A percentile compares a stretch with the other conserved stretches of the same genome.
Evolutionary conservation across 1,140 invertebrate genomes (phyloP).

Genomic region (Drosophila watanabei): DNA sequence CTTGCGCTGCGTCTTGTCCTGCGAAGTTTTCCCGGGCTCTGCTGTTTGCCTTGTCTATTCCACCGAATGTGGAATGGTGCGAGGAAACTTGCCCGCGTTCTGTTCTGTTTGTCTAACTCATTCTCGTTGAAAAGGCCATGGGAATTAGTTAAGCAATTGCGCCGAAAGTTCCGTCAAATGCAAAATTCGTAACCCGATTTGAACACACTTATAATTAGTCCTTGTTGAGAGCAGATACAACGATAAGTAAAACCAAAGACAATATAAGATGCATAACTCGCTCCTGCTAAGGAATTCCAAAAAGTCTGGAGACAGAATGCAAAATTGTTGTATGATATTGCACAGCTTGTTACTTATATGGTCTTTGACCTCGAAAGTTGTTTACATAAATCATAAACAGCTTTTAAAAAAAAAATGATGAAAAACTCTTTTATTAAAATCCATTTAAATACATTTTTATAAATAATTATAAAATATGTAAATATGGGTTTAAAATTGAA

Average conservation of each 20-base stretch:
- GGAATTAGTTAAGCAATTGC: conserved; percentile 70
- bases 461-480: background rate
- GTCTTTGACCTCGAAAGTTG: no score
- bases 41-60: conserved; percentile 65
- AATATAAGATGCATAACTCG: background rate
- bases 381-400: no score
- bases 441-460: no score
- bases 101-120: conserved; percentile 63
- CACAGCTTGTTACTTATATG: no score
- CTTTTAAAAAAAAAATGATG: no score
- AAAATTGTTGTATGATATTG: no score
- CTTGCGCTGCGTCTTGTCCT: conserved; percentile 77
- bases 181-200: conserved; percentile 22
- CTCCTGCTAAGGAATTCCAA: no score
- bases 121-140: conserved; percentile 51
- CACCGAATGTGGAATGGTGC: conserved; percentile 44
- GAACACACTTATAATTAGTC: conserved; percentile 7
- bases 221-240: background rate
- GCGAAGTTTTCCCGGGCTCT: conserved; percentile 65
- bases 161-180: conserved; percentile 40
- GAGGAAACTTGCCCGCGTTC: conserved; percentile 64
- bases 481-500: background rate
- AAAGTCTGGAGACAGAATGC: no score
- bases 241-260: background rate
- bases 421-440: no score